Base-by-base conservation (phyloP, 2,113 vertebrate genomes). In the Plotosus lineatus region DNA sequence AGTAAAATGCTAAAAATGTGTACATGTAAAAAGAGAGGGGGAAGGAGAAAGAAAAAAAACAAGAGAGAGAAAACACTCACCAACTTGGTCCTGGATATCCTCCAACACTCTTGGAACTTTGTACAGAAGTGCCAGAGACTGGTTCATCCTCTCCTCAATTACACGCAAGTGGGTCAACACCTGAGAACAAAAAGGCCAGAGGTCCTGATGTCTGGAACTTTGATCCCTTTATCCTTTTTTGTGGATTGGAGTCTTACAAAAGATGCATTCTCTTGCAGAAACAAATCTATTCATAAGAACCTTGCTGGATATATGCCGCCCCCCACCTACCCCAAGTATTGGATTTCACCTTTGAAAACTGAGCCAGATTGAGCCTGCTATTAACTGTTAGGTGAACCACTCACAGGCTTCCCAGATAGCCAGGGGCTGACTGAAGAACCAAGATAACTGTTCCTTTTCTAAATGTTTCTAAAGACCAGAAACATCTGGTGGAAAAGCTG, bases 71-170 rank as follows among this genome's bases (percentile, higher is more conserved):
- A 48, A 1, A 33, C 19, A 88, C 96, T 94, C 92, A 99, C 97
- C 97, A 0, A 98, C 97, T 97, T 99, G 95, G 87, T 98, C 97
- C 88, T 98, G 97, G 90, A 99, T 98, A 74, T 98, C 96, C 46
- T 98, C 96, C 0, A 96, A 95, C 80, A 99, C 95, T 0, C 95
- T 94, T 2, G 97, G 97, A 1, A 98, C 97, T 11, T 98, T 99
- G 93, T 98, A 99, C 73, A 99, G 96, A 80, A 98, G 94, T 11
- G 95, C 97, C 74, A 99, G 94, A 83, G 96, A 98, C 91, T 99
- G 97, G 91, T 99, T 99, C 97, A 99, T 98, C 63, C 97, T 94
- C 84, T 99, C 97, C 31, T 98, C 97, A 66, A 98, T 99, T 84
- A 99, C 97, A 48, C 96, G 96, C 86, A 99, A 95, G 89, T 99